Evolutionary conservation across 2,888 invertebrate genomes (phyloP), one percentile per base, ranked within the genome.

Genomic region (Drosophila mulleri): DNA sequence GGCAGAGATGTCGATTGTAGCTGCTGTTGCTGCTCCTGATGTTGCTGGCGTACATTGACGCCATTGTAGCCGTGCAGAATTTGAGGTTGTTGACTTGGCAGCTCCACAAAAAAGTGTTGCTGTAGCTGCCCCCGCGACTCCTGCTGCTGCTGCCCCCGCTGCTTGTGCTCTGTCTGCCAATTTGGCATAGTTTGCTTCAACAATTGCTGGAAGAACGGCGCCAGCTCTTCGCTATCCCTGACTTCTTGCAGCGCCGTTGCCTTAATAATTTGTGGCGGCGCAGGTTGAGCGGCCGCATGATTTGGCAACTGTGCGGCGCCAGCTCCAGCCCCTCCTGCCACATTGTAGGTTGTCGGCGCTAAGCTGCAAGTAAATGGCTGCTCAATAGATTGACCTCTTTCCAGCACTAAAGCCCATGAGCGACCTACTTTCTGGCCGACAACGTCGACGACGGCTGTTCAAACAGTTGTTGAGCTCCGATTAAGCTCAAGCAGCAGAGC

Each of bases 11-110:
- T 44, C 53, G 59, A 57, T 71, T 72, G 70, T 26, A 42, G 47
- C 26, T 26, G 37, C 16, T 39, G 37, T 16, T 39, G 61, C 44
- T 48, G 58, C 32, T 64, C 66, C 48, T 68, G 63, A n/a, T 72
- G 70, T 35, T 67, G 74, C 54, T 68, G 87, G 58, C 72, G 87
- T 69, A 71, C 67, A 71, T 76, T 84, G 85, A 82, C 86, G 80
- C 86, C 89, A 86, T 88, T 88, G 84, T 89, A 89, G 72, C 72
- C 84, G 50, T 69, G 72, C 72, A 72, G 75, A 75, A 76, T 76
- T 76, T 74, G 83, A 83, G 88, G 90, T 80, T 88, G 87, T 85
- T 85, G 89, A 88, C 90, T 83, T 72, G 45, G 60, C 54, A 69
- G 69, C 67, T 67, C 62, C 54, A 50, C 75, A 83, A 90, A 80